Evolutionary conservation across 2,113 vertebrate species (phyloP), one percentile per base, ranked within the genome.

Genomic region (Coturnix japonica): DNA sequence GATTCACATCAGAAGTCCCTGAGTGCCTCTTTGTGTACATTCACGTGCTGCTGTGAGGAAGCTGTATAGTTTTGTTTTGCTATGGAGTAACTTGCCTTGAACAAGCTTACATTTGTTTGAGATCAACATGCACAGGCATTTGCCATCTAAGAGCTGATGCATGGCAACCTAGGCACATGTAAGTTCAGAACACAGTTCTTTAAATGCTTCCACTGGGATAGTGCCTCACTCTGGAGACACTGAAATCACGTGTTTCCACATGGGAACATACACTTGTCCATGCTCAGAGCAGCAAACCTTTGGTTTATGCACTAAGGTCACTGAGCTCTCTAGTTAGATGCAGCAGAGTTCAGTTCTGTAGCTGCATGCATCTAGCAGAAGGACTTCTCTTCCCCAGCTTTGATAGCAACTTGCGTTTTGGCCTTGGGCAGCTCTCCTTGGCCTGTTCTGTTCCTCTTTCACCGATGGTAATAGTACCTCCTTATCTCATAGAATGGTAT

Each of bases 401-500:
- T 63, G 17, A 25, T 25, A 79, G 13, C 51, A 25, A 71, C 33
- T 89, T 91, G n/a, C 1, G 69, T 69, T 70, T 74, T 57, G 37
- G 81, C 75, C 85, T 89, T 72, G 57, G 41, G 20, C 43, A 72
- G 7, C 13, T n/a, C 5, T 47, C 60, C 43, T 18, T 57, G 81
- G 84, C 56, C 39, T 80, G 39, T 74, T 92, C 85, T 75, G 16
- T 72, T 87, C 43, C 17, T 2, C 0, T 65, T 81, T 90, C 60
- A 54, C 51, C 84, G 85, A 35, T 84, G 56, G 81, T 75, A 87
- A 25, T 35, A 72, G 47, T 71, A 81, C 19, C 43, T 79, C 6
- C 43, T 87, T 89, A 70, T 69, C 83, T 93, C 18, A 6, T n/a
- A 64, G 85, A 78, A 15, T 61, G 59, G 60, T 83, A 87, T 91